Percentiles rank a stretch among this genome's conserved stretches.
Evolutionary conservation across 2,888 invertebrate genomes (phyloP).

Genomic region (Lapara coniferarum): DNA sequence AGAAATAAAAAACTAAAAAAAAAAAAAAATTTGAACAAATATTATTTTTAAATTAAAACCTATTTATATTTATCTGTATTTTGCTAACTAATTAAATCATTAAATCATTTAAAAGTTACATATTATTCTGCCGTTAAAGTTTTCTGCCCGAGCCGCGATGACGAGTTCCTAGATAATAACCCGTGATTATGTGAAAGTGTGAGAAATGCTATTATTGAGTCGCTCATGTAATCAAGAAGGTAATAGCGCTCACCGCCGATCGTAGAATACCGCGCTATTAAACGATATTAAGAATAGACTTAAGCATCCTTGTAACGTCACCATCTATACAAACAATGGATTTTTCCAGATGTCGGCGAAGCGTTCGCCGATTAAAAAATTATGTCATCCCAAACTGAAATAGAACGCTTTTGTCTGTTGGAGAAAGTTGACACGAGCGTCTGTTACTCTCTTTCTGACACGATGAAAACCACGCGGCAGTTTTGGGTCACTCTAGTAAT

Average conservation of each 20-base stretch:
- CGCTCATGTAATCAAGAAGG: conserved; percentile 9
- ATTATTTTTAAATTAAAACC: no score
- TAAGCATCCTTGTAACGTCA: conserved; percentile 35
- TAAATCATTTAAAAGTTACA: not conserved
- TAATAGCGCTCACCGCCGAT: conserved; percentile 13
- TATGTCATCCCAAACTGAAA: conserved; percentile 63
- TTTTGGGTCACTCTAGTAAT: conserved; percentile 74
- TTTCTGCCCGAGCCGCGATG: not conserved
- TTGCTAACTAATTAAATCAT: no score
- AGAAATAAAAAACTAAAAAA: no score
- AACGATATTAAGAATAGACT: conserved; percentile 29
- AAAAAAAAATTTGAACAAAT: no score
- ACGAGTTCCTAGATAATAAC: conserved; percentile 12
- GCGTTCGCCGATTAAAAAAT: conserved; percentile 59
- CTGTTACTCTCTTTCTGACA: conserved; percentile 59
- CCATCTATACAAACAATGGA: conserved; percentile 46
- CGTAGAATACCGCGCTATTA: conserved; percentile 26
- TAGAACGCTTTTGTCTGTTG: conserved; percentile 55
- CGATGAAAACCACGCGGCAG: conserved; percentile 65
- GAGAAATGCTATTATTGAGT: conserved; percentile 17
- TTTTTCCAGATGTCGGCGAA: conserved; percentile 51
- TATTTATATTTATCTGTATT: not conserved
- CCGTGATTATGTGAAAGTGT: conserved; percentile 9
- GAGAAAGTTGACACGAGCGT: conserved; percentile 73
- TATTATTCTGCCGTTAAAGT: not conserved